Base-by-base conservation (phyloP, 2,888 invertebrate species). In the Crepidodera aurea region DNA sequence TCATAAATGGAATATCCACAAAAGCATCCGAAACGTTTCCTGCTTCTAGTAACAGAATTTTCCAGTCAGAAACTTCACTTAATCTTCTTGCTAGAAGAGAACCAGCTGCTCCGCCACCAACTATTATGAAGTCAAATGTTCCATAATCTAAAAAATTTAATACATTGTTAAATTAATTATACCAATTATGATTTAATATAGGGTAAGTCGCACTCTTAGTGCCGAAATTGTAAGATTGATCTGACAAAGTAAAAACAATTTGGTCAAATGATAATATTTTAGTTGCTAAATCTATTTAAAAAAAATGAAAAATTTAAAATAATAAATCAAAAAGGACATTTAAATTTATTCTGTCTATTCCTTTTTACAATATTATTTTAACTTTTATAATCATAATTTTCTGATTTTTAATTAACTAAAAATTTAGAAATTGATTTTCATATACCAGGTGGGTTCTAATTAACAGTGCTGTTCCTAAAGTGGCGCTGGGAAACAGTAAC, bases 71-170 rank as follows among this genome's bases (percentile, higher is more conserved):
- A n/a, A 67, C 65, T 65, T 72, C 71, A 6, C 68, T 59, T 12
- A 71, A 59, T 50, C 70, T 48, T 16, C 61, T 69, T 13, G 70
- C 68, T 15, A 72, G 13, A 16, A 71, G 67, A 6, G 64, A 44
- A 2, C 72, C 72, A 6, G 72, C 60, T 16, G 65, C 40, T n/a
- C 72, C 72, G 2, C 67, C 66, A 16, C 71, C 72, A 7, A 72
- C 57, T n/a, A 69, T 59, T 18, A 70, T 67, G 40, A 69, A 68
- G 42, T 69, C 69, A 55, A 53, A 70, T 22, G 54, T 63, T 8
- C 66, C 68, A 57, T 60, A 69, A 62, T 63, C 68, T 70, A 51
- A 51, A 63, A 61, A 16, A 32, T 22, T 27, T 1, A 42, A 29
- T 10, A n/a, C 13, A 37, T 27, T 8, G 8, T 12, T 27, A 13